Evolutionary conservation across 2,888 invertebrate genomes (phyloP).

Genomic region (Pseudococcus viburni): DNA sequence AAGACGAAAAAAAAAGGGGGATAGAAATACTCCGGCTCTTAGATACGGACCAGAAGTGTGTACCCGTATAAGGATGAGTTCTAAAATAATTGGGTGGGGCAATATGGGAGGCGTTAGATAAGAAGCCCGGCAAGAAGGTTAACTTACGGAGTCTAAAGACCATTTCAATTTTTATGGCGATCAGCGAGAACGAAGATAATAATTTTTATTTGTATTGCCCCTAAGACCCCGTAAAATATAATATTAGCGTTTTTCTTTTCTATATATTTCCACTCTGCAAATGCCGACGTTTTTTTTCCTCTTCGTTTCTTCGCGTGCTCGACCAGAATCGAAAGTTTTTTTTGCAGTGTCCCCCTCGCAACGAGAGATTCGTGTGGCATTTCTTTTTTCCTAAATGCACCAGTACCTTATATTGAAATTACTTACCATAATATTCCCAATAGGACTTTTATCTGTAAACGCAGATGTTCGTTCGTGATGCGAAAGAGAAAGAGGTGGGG

Average conservation of each 20-base stretch:
- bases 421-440: slow-evolving; percentile 61
- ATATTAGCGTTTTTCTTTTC: slow-evolving; percentile 60
- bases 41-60: slow-evolving; percentile 39
- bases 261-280: neutral
- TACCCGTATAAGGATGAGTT: slow-evolving; percentile 61
- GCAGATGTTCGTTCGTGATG: slow-evolving; percentile 57
- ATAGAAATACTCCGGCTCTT: neutral
- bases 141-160: slow-evolving; percentile 67
- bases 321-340: neutral
- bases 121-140: slow-evolving; percentile 68
- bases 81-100: slow-evolving; percentile 68
- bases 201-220: slow-evolving; percentile 66
- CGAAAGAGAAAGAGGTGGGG: slow-evolving; percentile 2
- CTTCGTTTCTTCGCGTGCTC: slow-evolving; percentile 3
- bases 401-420: slow-evolving; percentile 62
- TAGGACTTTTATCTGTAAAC: slow-evolving; percentile 63
- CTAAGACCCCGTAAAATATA: slow-evolving; percentile 67
- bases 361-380: neutral
- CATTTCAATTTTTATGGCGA: slow-evolving; percentile 69
- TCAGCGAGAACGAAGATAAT: slow-evolving; percentile 65
- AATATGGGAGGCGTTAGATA: slow-evolving; percentile 69
- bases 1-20: slow-evolving; percentile 20
- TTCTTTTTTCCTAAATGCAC: neutral
- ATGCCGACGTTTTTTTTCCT: neutral
- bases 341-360: neutral